Evolutionary conservation across 2,113 vertebrate species (phyloP), one percentile per base, ranked within the genome.

Genomic region (Podarcis muralis): DNA sequence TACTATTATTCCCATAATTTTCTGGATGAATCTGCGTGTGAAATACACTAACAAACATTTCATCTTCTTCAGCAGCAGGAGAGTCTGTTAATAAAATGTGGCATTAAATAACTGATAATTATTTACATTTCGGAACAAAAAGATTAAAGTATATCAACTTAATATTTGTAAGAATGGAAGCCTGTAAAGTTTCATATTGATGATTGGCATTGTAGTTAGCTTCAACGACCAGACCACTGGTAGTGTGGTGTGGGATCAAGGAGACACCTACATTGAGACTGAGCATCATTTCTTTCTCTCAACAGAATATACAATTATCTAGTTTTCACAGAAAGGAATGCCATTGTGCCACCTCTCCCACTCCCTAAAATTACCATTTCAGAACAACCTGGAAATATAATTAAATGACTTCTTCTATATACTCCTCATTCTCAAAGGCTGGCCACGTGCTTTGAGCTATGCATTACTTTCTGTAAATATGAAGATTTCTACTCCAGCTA

Each of bases 11-110:
- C 72, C 95, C 96, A 81, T 93, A 96, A 72, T 96, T 96, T 93
- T 96, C 93, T 77, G 97, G 94, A 93, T 93, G 96, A 87, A 97
- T 85, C 69, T 98, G 95, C 84, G 98, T 98, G 68, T 96, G 95
- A 97, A 99, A 98, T 78, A 98, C 68, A 1, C 97, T 93, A 83
- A 93, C 74, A 96, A 89, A 84, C 9, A 35, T 65, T 11, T 94
- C 93, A 87, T 95, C 95, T 74, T 96, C 95, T 82, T 96, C 94
- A 82, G 78, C 79, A 65, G 2, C 77, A 91, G 90, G 93, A 68
- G 82, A 22, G 91, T 87, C 97, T 98, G 80, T 30, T 90, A 88
- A 91, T 92, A 81, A 93, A 93, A 91, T 90, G 65, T 3, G 76
- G 16, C 48, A 71, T 59, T 74, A 66, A 68, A 77, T 53, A 76